These are phyloP conservation scores for Trematomus bernacchii DNA, from an alignment of 2,797 vertebrate species.

Conservation along the genomic window DNA sequence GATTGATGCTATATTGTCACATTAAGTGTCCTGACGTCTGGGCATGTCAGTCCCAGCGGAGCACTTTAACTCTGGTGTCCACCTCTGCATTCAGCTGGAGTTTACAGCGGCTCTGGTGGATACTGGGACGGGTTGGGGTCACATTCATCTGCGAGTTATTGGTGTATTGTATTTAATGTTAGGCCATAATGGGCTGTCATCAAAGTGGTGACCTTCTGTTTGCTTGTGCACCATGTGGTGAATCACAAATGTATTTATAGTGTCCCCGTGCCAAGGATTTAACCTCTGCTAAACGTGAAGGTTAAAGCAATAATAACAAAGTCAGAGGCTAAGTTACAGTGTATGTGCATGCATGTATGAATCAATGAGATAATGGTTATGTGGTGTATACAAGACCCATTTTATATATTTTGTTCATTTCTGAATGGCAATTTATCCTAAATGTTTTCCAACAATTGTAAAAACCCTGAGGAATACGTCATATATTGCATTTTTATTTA, in stretches of 20 bases:
- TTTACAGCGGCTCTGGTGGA: constrained; percentile 47
- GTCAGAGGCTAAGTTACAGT: constrained; percentile 10
- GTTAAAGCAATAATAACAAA: constrained; percentile 48
- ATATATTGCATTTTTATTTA: too few relatives aligned
- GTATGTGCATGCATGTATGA: background rate
- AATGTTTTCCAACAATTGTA: too few relatives aligned
- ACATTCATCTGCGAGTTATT: constrained; percentile 61
- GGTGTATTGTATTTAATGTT: constrained; percentile 72
- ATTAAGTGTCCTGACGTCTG: constrained; percentile 39
- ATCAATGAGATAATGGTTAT: constrained; percentile 1
- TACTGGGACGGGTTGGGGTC: constrained; percentile 59
- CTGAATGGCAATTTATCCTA: too few relatives aligned
- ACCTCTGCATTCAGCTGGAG: constrained; percentile 42
- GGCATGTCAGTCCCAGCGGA: constrained; percentile 48
- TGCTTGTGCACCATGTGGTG: constrained; percentile 44
- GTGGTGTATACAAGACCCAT: too few relatives aligned
- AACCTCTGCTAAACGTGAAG: constrained; percentile 50
- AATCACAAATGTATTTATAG: constrained; percentile 46
- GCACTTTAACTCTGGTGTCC: constrained; percentile 49
- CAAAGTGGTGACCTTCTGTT: constrained; percentile 64
- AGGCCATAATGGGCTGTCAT: constrained; percentile 59
- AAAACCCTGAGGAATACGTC: too few relatives aligned
- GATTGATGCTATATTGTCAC: constrained; percentile 37
- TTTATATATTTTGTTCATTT: too few relatives aligned
- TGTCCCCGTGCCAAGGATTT: constrained; percentile 45